phyloP scores from a whole-genome alignment of 2,888 invertebrate genomes.

The Ichneumon xanthorius region DNA sequence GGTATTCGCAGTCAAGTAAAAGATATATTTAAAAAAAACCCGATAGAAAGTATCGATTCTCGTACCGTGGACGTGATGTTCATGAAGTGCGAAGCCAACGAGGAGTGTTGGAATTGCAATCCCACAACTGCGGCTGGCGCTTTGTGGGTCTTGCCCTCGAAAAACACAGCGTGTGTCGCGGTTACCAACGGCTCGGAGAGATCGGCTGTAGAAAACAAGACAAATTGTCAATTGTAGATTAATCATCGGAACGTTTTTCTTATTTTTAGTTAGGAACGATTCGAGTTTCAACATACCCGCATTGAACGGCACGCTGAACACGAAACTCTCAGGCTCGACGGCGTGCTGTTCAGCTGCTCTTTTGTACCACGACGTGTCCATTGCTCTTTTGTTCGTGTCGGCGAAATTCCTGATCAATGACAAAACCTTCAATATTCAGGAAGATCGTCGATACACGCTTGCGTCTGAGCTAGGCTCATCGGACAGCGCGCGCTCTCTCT shows the following conservation, averaged over 20 bases:
- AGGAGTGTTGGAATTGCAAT: constrained; percentile 93
- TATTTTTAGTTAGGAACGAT: neutral
- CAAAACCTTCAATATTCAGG: constrained; percentile 65
- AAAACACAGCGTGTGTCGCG: constrained; percentile 96
- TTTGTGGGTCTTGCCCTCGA: constrained; percentile 92
- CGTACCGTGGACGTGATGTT: constrained; percentile 95
- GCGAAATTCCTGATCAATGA: constrained; percentile 90
- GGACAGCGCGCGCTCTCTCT: constrained; percentile 5
- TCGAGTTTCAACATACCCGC: constrained; percentile 85
- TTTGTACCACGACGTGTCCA: constrained; percentile 96
- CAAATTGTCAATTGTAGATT: neutral
- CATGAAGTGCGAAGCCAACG: constrained; percentile 93
- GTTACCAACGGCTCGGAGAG: constrained; percentile 90
- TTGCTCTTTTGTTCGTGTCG: constrained; percentile 91
- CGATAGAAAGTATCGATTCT: neutral
- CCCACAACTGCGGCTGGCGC: constrained; percentile 97
- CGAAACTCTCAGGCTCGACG: constrained; percentile 95
- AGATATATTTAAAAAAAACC: neutral
- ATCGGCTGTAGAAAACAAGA: constrained; percentile 80
- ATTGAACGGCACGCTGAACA: constrained; percentile 94
- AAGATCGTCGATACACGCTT: constrained; percentile 47
- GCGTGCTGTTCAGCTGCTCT: constrained; percentile 95
- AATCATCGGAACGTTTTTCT: neutral
- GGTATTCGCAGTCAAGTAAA: neutral
- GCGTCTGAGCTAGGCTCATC: constrained; percentile 45